These are phyloP conservation scores for Pteronura brasiliensis DNA, from an alignment of 2,113 vertebrate genomes.

Conservation along the genomic window DNA sequence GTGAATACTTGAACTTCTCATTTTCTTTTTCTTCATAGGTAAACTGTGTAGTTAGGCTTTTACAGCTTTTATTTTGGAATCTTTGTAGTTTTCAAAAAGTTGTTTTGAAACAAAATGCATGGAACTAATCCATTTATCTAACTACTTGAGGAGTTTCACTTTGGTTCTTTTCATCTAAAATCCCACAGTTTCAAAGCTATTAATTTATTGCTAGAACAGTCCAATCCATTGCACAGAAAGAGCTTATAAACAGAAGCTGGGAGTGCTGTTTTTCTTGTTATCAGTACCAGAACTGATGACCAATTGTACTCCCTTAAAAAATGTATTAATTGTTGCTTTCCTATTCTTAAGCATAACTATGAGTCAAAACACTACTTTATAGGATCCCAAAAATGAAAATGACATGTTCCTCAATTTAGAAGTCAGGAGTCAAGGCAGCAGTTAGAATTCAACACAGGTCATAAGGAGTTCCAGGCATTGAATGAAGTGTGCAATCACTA, in stretches of 20 bases:
- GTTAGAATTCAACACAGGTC: background rate
- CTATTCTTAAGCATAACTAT: background rate
- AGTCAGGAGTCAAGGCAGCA: background rate
- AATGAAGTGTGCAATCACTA: background rate
- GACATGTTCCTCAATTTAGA: background rate
- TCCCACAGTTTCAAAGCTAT: background rate
- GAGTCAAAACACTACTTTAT: constrained; percentile 3
- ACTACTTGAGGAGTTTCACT: background rate
- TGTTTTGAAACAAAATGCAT: background rate
- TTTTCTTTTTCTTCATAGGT: background rate
- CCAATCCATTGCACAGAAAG: background rate
- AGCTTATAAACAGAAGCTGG: background rate
- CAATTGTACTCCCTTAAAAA: background rate
- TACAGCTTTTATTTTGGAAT: background rate
- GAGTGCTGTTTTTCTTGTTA: background rate
- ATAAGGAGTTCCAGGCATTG: background rate
- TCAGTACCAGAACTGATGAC: background rate
- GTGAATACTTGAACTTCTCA: background rate
- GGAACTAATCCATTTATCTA: background rate
- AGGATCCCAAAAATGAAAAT: background rate
- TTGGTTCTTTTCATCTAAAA: background rate
- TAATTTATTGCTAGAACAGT: background rate
- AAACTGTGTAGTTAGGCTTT: background rate
- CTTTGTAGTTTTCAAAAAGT: background rate
- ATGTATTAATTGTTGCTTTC: background rate